phyloP scores from a whole-genome alignment of 1,140 invertebrate species.

The Trachymyrmex septentrionalis region DNA sequence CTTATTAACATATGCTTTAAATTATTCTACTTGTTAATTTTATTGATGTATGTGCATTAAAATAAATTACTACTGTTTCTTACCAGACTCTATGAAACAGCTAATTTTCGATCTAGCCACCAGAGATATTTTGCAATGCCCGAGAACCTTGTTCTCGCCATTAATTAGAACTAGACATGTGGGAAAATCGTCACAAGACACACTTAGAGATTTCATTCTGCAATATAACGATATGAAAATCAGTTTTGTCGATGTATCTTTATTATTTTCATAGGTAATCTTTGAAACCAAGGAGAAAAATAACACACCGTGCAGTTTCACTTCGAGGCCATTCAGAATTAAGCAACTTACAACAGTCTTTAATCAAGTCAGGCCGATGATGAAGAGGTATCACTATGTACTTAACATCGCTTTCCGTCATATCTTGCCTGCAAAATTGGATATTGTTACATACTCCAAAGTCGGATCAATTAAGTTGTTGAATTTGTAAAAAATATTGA shows the following conservation, averaged over 20 bases:
- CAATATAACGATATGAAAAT: conserved; percentile 51
- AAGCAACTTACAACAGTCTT: conserved; percentile 90
- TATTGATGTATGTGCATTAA: not conserved
- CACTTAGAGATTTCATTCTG: conserved; percentile 89
- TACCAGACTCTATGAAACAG: conserved; percentile 91
- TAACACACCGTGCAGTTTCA: conserved; percentile 89
- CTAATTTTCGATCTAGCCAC: conserved; percentile 89
- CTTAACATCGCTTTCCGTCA: conserved; percentile 77
- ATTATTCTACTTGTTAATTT: not conserved
- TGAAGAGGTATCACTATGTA: conserved; percentile 89
- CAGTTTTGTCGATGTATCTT: not conserved
- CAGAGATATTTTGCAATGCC: conserved; percentile 91
- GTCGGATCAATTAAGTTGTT: not conserved
- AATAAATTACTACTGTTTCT: not conserved
- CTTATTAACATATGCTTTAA: not conserved
- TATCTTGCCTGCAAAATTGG: conserved; percentile 74
- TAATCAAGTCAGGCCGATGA: conserved; percentile 89
- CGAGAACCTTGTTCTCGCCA: conserved; percentile 88
- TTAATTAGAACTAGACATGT: conserved; percentile 90
- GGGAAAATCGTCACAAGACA: conserved; percentile 91
- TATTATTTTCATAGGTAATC: not conserved
- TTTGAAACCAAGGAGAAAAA: conserved; percentile 15
- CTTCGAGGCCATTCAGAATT: conserved; percentile 94
- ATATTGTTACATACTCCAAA: not conserved
- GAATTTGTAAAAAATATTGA: not conserved